Evolutionary conservation across 2,888 invertebrate genomes (phyloP).

Genomic region (Bellardia pandia): DNA sequence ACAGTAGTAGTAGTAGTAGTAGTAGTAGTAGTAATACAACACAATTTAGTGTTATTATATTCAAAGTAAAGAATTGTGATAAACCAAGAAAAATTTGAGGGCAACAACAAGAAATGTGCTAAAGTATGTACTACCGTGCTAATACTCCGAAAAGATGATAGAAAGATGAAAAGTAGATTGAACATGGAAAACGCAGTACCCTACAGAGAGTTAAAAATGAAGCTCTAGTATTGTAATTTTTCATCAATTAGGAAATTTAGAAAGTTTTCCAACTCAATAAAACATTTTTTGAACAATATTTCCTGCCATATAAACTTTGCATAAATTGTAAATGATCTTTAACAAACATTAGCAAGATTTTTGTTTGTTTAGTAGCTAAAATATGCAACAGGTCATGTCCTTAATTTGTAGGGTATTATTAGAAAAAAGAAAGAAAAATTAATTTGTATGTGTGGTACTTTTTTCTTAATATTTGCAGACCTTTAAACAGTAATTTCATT

Average conservation of each 20-base stretch:
- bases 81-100: conserved; percentile 25
- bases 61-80: conserved; percentile 58
- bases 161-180: background rate
- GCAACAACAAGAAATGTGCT: background rate
- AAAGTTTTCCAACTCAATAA: too few relatives aligned
- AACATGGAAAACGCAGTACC: background rate
- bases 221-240: too few relatives aligned
- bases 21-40: conserved; percentile 33
- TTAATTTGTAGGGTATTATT: background rate
- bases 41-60: conserved; percentile 62
- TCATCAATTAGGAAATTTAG: too few relatives aligned
- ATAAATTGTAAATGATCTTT: too few relatives aligned
- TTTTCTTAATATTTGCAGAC: background rate
- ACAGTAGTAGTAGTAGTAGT: conserved; percentile 5
- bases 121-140: conserved; percentile 8
- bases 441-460: background rate
- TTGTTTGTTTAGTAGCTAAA: too few relatives aligned
- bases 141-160: background rate
- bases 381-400: too few relatives aligned
- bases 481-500: background rate
- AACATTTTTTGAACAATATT: too few relatives aligned
- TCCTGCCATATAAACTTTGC: too few relatives aligned
- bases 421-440: background rate
- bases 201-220: background rate
- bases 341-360: too few relatives aligned